Base-by-base conservation (phyloP, 2,888 invertebrate species). In the Drosophila silvestris region DNA sequence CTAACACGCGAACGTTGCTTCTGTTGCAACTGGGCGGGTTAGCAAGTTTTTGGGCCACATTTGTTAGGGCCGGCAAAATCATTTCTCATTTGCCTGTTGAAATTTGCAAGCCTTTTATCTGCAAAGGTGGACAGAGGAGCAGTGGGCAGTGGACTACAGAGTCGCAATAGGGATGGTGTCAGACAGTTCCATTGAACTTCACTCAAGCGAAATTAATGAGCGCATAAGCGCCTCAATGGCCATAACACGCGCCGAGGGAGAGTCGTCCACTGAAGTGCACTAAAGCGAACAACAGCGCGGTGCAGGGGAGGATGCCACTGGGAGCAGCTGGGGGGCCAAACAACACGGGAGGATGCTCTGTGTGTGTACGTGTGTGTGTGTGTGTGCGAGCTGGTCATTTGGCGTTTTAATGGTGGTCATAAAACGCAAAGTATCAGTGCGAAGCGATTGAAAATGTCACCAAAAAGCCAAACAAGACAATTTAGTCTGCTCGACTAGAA, bases 191-290 rank as follows among this genome's bases (percentile, higher is more conserved):
- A 89, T 89, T 89, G 85, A 89, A 87, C 85, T 89, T 80, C 85
- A 85, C 61, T 89, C 75, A 89, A 76, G 88, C 72, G 85, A 89
- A 85, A 85, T 89, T 85, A 85, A 85, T 85, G 90, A 85, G 89
- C 90, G 85, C 82, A 84, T 82, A 82, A 71, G 77, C 81, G 77
- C 70, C 81, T 73, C 73, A 83, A 80, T 76, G 79, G 74, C 70
- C 79, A 76, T 79, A 86, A 75, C 77, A 84, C 87, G 82, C 88
- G 77, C 72, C 85, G 57, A 70, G 88, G 53, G 65, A 67, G 47
- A 47, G 22, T 47, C 73, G 76, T 81, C 76, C 84, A 77, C 87
- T 89, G 82, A 82, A 84, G 90, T 85, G 85, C 85, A 85, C 75
- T 84, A 87, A 79, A 87, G 90, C 85, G 85, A 70, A 51, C 85